A percentile compares a stretch with the other conserved stretches of the same genome.
These are phyloP conservation scores for Amblyopsis rosae DNA, from an alignment of 2,113 vertebrate species.

Conservation along the genomic window DNA sequence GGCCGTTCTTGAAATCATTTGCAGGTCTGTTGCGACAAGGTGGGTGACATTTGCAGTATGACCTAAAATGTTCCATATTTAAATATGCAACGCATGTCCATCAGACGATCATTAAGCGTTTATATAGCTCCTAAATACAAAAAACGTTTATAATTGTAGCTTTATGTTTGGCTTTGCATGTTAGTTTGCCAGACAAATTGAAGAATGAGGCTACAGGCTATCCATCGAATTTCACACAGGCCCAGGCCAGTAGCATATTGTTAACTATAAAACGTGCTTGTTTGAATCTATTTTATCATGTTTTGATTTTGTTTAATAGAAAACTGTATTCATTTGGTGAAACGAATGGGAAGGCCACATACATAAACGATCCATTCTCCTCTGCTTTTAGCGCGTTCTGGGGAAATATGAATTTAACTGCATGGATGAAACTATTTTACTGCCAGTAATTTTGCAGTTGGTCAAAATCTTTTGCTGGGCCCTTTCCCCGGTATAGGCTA, in stretches of 20 bases:
- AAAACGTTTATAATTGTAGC: no score
- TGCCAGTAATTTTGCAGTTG: conserved; percentile 24
- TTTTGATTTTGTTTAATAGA: not conserved
- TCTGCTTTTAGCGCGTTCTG: no score
- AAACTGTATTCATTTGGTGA: not conserved
- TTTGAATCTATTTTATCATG: not conserved
- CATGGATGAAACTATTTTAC: not conserved
- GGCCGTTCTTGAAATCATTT: no score
- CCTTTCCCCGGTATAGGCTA: not conserved
- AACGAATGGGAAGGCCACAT: no score
- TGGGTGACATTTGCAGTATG: no score
- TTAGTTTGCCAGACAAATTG: not conserved
- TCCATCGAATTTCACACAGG: not conserved
- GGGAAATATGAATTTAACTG: not conserved
- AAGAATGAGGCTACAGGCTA: not conserved
- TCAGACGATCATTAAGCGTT: no score
- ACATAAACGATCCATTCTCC: no score
- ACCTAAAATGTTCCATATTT: no score
- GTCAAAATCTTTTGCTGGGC: not conserved
- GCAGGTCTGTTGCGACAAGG: no score
- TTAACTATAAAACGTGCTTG: not conserved
- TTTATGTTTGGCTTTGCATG: no score
- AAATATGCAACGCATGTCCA: no score
- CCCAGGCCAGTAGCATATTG: not conserved
- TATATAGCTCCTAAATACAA: no score